Base-by-base conservation (phyloP, 2,888 invertebrate species). In the Gryllus longicercus region DNA sequence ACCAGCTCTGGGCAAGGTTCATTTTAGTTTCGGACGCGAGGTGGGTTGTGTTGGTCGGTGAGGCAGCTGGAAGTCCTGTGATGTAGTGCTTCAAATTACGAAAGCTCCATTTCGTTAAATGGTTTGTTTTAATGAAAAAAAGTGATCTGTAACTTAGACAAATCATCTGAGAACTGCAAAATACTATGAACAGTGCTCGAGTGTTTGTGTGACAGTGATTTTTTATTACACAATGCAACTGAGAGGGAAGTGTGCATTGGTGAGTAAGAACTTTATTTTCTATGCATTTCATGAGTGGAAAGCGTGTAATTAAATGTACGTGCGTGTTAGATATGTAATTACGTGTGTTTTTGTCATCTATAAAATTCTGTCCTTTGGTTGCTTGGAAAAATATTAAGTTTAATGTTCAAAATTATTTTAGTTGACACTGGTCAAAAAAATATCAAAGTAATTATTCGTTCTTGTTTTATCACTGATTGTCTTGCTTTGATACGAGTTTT, bases 1-100 rank as follows among this genome's bases (percentile, higher is more conserved):
- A n/a, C 63, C 63, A 63, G 63, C 63, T 63, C 63, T 63, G 63
- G 63, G 63, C n/a, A 63, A 63, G n/a, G 63, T 63, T 63, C 63
- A 63, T 63, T 63, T 63, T 63, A 63, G 63, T 63, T 63, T 63
- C 63, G 5, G 63, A 63, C n/a, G 63, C 14, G 63, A n/a, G 63
- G 63, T 63, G 63, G 63, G 63, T 63, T n/a, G 16, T 63, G 63
- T 14, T 63, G 63, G 63, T 63, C 63, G 63, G 63, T 63, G 4
- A n/a, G 63, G 63, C 63, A 63, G 14, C 63, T 63, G n/a, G 63
- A n/a, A 63, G 63, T 11, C 4, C 63, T 63, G 63, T 14, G 63
- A 14, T 63, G 14, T 38, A 38, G 38, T 38, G 38, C 38, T 38
- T 38, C 38, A 38, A 38, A 38, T 38, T 38, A 38, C 38, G 38